Conservation (phyloP, 2,888 invertebrate genomes). For the Rosalia funebris region DNA sequence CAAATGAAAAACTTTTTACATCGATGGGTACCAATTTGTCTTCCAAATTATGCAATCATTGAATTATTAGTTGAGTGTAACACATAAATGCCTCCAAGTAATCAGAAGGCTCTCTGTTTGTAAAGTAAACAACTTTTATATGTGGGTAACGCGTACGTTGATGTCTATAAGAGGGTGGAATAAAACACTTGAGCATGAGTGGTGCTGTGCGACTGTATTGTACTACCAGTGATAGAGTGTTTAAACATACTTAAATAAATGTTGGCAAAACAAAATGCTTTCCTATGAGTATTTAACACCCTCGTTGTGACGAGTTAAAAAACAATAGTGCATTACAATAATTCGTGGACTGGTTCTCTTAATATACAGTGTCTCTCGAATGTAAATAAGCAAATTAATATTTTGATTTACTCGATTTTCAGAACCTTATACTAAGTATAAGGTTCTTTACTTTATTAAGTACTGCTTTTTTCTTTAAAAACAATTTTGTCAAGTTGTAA, state of each 20-base stretch:
- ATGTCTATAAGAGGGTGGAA: conserved; percentile 33
- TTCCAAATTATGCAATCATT: neutral
- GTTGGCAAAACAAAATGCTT: conserved; percentile 44
- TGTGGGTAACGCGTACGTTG: conserved; percentile 25
- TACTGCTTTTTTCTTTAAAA: too few species aligned
- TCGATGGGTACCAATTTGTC: too few species aligned
- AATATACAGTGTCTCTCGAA: too few species aligned
- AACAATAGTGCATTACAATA: neutral
- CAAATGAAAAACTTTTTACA: too few species aligned
- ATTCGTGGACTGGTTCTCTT: neutral
- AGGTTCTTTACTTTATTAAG: too few species aligned
- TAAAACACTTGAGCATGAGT: conserved; percentile 30
- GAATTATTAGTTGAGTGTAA: neutral
- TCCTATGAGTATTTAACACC: conserved; percentile 39
- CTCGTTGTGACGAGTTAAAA: conserved; percentile 26
- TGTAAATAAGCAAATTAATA: too few species aligned
- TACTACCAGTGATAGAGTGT: conserved; percentile 41
- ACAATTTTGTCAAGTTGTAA: too few species aligned
- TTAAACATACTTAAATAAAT: conserved; percentile 43
- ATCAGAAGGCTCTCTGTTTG: conserved; percentile 10
- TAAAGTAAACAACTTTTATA: conserved; percentile 31
- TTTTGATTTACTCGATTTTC: too few species aligned
- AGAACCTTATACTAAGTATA: too few species aligned
- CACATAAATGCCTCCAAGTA: neutral
- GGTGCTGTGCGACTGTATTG: conserved; percentile 35